These are phyloP conservation scores for Lochmaea capreae DNA, from an alignment of 2,888 invertebrate species.

Conservation along the genomic window DNA sequence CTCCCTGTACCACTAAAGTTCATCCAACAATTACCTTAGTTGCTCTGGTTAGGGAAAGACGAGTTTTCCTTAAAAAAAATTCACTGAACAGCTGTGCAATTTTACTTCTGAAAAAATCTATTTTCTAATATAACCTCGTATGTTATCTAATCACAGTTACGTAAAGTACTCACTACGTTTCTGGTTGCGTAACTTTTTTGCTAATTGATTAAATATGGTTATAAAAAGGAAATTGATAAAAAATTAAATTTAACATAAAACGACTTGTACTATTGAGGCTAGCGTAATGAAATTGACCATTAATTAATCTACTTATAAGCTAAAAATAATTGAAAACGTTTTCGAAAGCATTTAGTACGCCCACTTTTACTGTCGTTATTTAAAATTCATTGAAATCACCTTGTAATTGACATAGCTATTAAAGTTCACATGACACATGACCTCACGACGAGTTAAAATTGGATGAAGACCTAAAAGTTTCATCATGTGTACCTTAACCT, in stretches of 20 bases:
- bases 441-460: constrained; percentile 17
- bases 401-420: constrained; percentile 15
- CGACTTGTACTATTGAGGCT: neutral
- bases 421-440: constrained; percentile 15
- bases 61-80: too few relatives aligned
- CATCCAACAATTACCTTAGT: too few relatives aligned
- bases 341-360: neutral
- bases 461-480: constrained; percentile 17
- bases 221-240: neutral
- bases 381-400: constrained; percentile 16
- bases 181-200: neutral
- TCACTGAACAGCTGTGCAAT: too few relatives aligned
- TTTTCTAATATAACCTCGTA: too few relatives aligned
- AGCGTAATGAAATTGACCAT: neutral
- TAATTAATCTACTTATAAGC: neutral
- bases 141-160: too few relatives aligned
- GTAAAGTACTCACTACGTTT: too few relatives aligned
- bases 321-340: neutral
- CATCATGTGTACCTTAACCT: neutral
- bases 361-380: neutral
- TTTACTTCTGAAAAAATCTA: too few relatives aligned
- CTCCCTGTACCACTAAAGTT: too few relatives aligned
- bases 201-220: neutral
- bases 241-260: neutral
- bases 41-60: too few relatives aligned